These are phyloP conservation scores for Cyclina sinensis DNA, from an alignment of 1,140 invertebrate genomes.

Conservation along the genomic window DNA sequence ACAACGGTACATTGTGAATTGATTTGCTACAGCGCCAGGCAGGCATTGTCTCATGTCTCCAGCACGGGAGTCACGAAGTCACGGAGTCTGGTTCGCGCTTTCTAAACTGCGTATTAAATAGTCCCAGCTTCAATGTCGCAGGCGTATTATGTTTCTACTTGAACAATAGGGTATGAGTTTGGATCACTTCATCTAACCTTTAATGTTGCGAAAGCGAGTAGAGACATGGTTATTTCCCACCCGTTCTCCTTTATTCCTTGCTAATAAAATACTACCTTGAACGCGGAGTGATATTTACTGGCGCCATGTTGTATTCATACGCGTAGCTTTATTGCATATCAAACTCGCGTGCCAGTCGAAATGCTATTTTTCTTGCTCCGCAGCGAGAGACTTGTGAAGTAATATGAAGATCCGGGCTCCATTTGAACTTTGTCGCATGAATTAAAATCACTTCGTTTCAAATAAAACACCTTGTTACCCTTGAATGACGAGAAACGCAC, in stretches of 20 bases:
- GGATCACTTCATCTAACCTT: constrained; percentile 52
- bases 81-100: constrained; percentile 51
- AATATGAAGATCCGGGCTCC: constrained; percentile 10
- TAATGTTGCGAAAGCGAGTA: constrained; percentile 59
- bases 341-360: constrained; percentile 44
- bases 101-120: constrained; percentile 53
- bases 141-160: constrained; percentile 53
- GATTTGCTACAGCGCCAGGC: constrained; percentile 20
- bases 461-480: neutral
- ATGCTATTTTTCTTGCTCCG: constrained; percentile 24
- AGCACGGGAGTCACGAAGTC: constrained; percentile 34
- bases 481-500: neutral
- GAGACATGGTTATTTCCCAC: constrained; percentile 29
- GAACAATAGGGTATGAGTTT: constrained; percentile 53
- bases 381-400: constrained; percentile 9
- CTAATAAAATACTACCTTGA: constrained; percentile 49
- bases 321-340: constrained; percentile 33
- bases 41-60: constrained; percentile 34
- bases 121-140: constrained; percentile 31
- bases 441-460: neutral
- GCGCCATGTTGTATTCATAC: constrained; percentile 56
- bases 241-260: constrained; percentile 35
- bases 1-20: constrained; percentile 51
- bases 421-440: neutral
- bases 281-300: constrained; percentile 46